Evolutionary conservation across 2,888 invertebrate genomes (phyloP).

Genomic region (Germaria angustata): DNA sequence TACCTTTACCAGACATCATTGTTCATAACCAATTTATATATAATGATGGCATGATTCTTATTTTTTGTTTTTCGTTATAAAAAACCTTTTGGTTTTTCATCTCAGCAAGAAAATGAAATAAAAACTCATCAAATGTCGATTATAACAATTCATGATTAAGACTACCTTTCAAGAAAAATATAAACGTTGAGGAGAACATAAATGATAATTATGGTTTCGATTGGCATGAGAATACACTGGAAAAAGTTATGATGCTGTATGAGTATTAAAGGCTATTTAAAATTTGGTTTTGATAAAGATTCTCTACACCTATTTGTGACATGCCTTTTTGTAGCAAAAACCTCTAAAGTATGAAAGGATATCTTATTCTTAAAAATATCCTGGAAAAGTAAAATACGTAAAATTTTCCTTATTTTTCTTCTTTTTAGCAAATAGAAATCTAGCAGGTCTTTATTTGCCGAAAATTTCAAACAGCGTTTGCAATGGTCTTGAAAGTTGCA

Average conservation of each 20-base stretch:
- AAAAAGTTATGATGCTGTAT: no score
- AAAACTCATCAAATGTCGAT: constrained; percentile 64
- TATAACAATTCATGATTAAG: constrained; percentile 54
- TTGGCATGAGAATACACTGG: background rate
- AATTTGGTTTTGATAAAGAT: background rate
- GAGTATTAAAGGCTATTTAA: background rate
- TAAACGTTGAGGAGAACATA: constrained; percentile 15
- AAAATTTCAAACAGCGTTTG: no score
- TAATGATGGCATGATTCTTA: background rate
- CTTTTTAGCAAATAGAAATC: no score
- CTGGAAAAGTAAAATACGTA: no score
- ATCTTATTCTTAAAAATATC: no score
- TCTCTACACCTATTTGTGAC: no score
- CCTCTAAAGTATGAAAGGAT: no score
- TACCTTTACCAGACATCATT: background rate
- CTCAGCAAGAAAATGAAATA: background rate
- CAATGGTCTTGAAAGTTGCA: no score
- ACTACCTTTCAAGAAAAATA: constrained; percentile 19
- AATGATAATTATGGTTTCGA: constrained; percentile 18
- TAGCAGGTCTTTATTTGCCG: no score
- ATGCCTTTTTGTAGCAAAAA: no score
- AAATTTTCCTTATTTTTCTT: no score
- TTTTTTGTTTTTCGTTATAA: no score
- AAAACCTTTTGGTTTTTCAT: background rate
- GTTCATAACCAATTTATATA: background rate